These are phyloP conservation scores for Drosophila kohkoa DNA, from an alignment of 1,140 invertebrate genomes.

Conservation along the genomic window DNA sequence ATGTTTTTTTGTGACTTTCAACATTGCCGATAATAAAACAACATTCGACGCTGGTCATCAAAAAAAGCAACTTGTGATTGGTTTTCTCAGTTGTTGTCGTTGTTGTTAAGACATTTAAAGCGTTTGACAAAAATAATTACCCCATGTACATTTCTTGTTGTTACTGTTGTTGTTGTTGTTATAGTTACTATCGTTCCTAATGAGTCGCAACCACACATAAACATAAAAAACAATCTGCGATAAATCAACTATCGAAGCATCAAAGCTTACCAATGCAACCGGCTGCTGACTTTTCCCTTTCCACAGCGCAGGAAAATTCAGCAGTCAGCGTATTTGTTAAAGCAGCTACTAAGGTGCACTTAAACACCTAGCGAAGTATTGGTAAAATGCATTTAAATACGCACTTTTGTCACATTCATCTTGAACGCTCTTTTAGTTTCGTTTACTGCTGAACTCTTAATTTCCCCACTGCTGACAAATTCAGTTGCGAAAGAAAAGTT, in stretches of 20 bases:
- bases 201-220: constrained; percentile 41
- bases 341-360: neutral
- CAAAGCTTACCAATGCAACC: neutral
- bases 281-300: neutral
- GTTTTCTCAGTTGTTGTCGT: constrained; percentile 14
- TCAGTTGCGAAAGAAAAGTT: neutral
- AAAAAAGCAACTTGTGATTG: constrained; percentile 40
- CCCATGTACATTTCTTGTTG: constrained; percentile 64
- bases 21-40: constrained; percentile 45
- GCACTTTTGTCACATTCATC: no score
- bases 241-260: constrained; percentile 14
- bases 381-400: no score
- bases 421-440: no score
- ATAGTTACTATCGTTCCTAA: constrained; percentile 64
- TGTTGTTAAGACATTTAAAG: constrained; percentile 57
- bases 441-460: no score
- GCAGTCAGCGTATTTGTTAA: neutral
- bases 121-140: constrained; percentile 81
- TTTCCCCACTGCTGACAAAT: neutral
- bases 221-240: neutral
- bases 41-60: constrained; percentile 44
- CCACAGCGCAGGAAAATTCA: neutral
- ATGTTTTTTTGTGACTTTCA: constrained; percentile 50
- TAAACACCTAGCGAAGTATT: no score
- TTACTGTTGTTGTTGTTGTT: constrained; percentile 57